These are phyloP conservation scores for Diaprepes abbreviatus DNA, from an alignment of 2,888 invertebrate genomes.

Conservation along the genomic window DNA sequence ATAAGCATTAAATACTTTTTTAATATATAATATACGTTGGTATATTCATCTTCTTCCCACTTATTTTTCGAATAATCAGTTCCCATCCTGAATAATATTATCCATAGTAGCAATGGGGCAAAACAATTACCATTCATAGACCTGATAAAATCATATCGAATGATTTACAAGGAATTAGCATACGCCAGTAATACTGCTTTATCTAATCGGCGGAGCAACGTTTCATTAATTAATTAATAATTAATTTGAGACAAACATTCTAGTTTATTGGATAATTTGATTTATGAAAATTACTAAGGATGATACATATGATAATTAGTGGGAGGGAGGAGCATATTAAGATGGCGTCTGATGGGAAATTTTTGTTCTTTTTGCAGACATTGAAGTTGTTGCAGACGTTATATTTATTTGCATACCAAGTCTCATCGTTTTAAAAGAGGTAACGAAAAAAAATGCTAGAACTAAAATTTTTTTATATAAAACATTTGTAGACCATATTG, in stretches of 20 bases:
- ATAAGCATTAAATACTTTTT: too few relatives aligned
- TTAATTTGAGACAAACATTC: constrained; percentile 60
- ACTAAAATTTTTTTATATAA: too few relatives aligned
- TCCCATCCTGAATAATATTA: constrained; percentile 23
- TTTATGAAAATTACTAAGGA: constrained; percentile 47
- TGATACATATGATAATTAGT: not conserved
- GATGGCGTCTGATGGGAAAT: too few relatives aligned
- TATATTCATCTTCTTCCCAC: not conserved
- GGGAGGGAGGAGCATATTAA: not conserved
- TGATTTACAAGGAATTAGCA: constrained; percentile 69
- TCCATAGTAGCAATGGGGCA: constrained; percentile 41
- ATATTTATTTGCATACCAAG: too few relatives aligned
- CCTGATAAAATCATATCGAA: constrained; percentile 64
- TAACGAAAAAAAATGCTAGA: too few relatives aligned
- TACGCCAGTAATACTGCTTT: constrained; percentile 65
- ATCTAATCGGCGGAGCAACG: constrained; percentile 64
- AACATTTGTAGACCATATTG: too few relatives aligned
- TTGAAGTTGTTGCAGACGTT: too few relatives aligned
- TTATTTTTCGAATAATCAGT: constrained; percentile 1
- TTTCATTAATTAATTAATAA: constrained; percentile 65
- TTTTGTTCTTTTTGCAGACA: too few relatives aligned
- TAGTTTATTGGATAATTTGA: constrained; percentile 56
- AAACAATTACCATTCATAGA: constrained; percentile 62
- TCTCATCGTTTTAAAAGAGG: too few relatives aligned
- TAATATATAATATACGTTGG: too few relatives aligned